Conservation (phyloP, 2,797 vertebrate genomes). For the Hydrocynus forskahlii region DNA sequence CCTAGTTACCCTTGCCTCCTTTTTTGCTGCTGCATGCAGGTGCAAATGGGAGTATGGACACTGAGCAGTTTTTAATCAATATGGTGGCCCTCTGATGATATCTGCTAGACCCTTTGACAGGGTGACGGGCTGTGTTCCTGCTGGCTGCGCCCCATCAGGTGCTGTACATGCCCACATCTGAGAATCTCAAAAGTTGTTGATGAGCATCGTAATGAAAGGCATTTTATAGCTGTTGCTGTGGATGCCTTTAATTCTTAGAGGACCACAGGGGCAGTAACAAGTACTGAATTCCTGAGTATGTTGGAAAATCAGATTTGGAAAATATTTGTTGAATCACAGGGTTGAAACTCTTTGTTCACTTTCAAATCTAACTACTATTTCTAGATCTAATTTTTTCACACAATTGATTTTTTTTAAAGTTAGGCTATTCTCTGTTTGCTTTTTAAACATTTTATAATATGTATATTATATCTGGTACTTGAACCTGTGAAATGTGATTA, state of each 20-base stretch:
- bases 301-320: not conserved
- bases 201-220: constrained; percentile 8
- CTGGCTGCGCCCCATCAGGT: constrained; percentile 53
- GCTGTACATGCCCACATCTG: constrained; percentile 31
- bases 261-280: not conserved
- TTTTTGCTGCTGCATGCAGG: constrained; percentile 35
- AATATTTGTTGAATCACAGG: not conserved
- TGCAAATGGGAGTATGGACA: constrained; percentile 54
- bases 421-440: too few relatives aligned
- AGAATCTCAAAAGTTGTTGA: constrained; percentile 23
- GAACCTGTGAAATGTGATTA: too few relatives aligned
- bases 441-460: too few relatives aligned
- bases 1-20: constrained; percentile 39
- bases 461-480: too few relatives aligned
- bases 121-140: constrained; percentile 41
- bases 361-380: too few relatives aligned
- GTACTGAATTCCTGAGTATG: not conserved
- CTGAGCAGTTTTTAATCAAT: constrained; percentile 65
- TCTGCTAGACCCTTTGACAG: constrained; percentile 50
- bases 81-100: constrained; percentile 46
- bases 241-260: constrained; percentile 23
- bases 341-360: not conserved
- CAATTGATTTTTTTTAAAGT: too few relatives aligned
- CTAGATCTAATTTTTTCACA: too few relatives aligned
- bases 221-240: constrained; percentile 12